Conservation (phyloP, 2,797 vertebrate species). For the Anas bahamensis region DNA sequence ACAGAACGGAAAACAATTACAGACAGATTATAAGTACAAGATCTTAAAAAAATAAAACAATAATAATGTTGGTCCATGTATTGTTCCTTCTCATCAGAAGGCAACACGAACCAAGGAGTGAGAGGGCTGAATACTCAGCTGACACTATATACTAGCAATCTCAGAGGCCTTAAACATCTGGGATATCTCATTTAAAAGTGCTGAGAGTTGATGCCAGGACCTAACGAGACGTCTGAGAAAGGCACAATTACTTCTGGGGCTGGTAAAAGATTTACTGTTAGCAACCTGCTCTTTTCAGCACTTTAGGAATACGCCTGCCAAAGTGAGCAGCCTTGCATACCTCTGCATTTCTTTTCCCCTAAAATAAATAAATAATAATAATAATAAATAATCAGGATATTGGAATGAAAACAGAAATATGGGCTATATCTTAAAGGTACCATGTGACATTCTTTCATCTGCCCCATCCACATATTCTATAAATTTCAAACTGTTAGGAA, state of each 20-base stretch:
- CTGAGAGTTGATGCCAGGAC: not conserved
- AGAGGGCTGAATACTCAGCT: not conserved
- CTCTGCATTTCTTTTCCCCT: not conserved
- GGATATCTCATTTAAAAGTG: constrained; percentile 4
- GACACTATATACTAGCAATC: not conserved
- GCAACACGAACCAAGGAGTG: not conserved
- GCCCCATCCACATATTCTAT: not conserved
- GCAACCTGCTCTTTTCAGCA: not conserved
- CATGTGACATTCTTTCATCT: not conserved
- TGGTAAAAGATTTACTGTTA: not conserved
- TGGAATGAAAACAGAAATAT: not conserved
- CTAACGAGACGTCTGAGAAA: not conserved
- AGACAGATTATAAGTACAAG: not conserved
- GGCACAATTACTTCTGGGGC: not conserved
- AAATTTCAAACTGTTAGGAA: not conserved
- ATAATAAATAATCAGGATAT: not conserved
- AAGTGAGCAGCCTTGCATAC: not conserved
- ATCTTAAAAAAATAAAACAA: not conserved
- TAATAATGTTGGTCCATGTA: not conserved
- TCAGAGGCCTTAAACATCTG: not conserved
- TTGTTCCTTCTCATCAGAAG: not conserved
- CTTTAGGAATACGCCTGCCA: not conserved
- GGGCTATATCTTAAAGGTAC: not conserved
- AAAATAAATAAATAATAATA: not conserved
- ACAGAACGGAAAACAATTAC: constrained; percentile 42